Base-by-base conservation (phyloP, 2,888 invertebrate species). In the Macropis europaea region DNA sequence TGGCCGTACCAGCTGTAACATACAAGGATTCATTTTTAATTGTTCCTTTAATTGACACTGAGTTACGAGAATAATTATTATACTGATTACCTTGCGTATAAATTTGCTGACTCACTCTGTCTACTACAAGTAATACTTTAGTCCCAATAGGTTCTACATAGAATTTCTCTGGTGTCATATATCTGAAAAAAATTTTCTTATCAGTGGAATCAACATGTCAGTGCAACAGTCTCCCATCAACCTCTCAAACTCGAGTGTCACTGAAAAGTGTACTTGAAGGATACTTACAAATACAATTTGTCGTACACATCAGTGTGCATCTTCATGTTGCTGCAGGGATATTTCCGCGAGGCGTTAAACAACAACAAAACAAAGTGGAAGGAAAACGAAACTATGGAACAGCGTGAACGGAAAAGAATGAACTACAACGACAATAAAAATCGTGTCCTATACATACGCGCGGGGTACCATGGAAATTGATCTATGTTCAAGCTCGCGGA, bases 81-180 rank as follows among this genome's bases (percentile, higher is more conserved):
- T 6, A 3, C 24, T 45, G 45, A 79, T 88, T 92, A 95, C 95
- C 93, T 92, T 94, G 93, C 15, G 95, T 92, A 77, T 92, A 91
- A 68, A 95, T 93, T 85, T 95, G 94, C 81, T 94, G 94, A 74
- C 94, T 94, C 63, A 95, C 92, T 86, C 98, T 92, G 89, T 98
- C 97, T 83, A 98, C 96, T 56, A 97, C 93, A 81, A 98, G 91
- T 64, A 97, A 90, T 88, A 96, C 95, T 81, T 93, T 93, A 17
- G 93, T 93, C 78, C 93, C 92, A 74, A 94, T 93, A 11, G 97
- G 96, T 90, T 97, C 97, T 79, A 98, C 92, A 86, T 95, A 96
- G 90, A 97, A 97, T 89, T 95, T 96, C 84, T 98, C 97, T 53
- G 95, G 93, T n/a, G 97, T 97, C 76, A 94, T 94, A 84, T 96